Conservation (phyloP, 2,113 vertebrate species). For the Dicrurus megarhynchus region DNA sequence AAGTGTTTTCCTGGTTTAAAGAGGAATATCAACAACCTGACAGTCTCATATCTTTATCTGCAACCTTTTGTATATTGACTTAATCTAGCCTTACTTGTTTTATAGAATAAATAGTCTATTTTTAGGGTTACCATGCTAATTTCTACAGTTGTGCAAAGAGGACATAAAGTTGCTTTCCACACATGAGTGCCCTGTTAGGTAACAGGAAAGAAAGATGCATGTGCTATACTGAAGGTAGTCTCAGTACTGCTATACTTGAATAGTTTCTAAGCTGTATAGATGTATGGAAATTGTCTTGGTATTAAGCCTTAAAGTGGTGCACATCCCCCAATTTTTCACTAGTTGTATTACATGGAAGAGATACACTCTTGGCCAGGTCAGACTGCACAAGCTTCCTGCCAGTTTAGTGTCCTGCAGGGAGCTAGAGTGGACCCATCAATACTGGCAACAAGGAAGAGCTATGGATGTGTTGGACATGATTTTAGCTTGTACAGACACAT, state of each 20-base stretch:
- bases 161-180: not conserved
- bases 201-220: not conserved
- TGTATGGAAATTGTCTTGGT: not conserved
- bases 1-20: not conserved
- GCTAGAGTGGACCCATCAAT: not conserved
- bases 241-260: not conserved
- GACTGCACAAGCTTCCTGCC: not conserved
- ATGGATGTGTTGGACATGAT: not conserved
- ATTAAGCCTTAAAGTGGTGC: not conserved
- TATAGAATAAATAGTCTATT: not conserved
- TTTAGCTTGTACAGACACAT: not conserved
- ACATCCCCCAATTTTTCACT: not conserved
- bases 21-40: not conserved
- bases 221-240: not conserved
- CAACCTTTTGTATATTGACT: not conserved
- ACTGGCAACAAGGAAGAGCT: fast-evolving
- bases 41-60: not conserved
- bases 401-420: not conserved
- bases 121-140: not conserved
- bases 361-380: not conserved
- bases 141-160: not conserved
- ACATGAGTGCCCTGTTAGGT: not conserved
- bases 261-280: not conserved
- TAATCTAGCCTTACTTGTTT: not conserved
- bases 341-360: not conserved